Evolutionary conservation across 1,140 invertebrate genomes (phyloP), one percentile per base, ranked within the genome.

Genomic region (Drosophila murphyi): DNA sequence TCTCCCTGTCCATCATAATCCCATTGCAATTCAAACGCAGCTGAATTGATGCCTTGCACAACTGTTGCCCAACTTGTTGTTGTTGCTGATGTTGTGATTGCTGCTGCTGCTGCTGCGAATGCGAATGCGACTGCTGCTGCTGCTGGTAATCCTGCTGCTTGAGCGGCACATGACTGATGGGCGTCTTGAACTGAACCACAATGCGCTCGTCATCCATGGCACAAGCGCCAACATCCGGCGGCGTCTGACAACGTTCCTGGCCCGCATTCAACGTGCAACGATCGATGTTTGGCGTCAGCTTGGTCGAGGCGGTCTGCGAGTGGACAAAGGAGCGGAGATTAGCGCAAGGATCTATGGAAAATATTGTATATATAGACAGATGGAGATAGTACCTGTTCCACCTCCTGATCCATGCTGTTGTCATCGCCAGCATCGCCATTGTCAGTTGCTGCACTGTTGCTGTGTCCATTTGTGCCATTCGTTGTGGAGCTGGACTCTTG

Each of bases 121-220:
- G 41, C 54, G 20, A 20, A 20, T 20, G 62, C 31, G 45, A 54
- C 10, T 55, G 71, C 35, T 71, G 64, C 4, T 72, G 76, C 10
- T 55, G 43, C 51, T 83, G 78, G 6, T 54, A 71, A n/a, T 86
- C 79, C 43, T 87, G 80, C 34, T n/a, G 69, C 54, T 82, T 80
- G 3, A 72, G 78, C 31, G 78, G 75, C 76, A 85, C 63, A 65
- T 79, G 80, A 8, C 72, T 79, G 20, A 79, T 76, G 31, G 90
- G 89, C 28, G 90, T 91, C 73, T 91, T 91, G 45, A 91, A 91
- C 56, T 91, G 86, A 31, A 82, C 90, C 20, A 82, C 78, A 6
- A 80, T 70, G 34, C 51, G 65, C 32, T 90, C 88, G 3, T 59
- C 56, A n/a, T 69, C 48, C 4, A 65, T 34, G 10, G 45, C 45